These are phyloP conservation scores for Crambe crambe DNA, from an alignment of 37 sponge, comb jelly and placozoan species.

Conservation along the genomic window DNA sequence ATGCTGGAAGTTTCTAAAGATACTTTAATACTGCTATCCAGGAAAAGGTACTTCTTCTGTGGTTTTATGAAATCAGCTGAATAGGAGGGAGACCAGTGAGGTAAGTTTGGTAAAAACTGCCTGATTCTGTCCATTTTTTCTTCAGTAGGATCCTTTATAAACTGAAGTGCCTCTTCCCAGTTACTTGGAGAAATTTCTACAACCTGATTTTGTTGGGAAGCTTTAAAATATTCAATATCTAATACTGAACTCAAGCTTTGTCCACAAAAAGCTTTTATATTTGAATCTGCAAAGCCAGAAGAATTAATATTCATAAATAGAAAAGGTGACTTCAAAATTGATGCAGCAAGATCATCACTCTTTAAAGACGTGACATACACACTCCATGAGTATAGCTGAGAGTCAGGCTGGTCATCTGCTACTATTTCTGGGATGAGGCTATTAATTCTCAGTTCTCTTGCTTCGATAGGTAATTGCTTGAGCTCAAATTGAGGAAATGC, in stretches of 20 bases:
- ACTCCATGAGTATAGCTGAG: not conserved
- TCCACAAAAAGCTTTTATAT: too few species aligned
- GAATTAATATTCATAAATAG: too few species aligned
- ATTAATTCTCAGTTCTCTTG: slow-evolving; percentile 9
- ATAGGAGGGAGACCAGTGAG: not conserved
- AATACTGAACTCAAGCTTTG: not conserved
- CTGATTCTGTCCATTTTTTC: not conserved
- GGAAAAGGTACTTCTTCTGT: too few species aligned
- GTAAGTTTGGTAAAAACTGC: not conserved
- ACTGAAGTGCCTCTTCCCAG: not conserved
- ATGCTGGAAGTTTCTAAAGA: slow-evolving; percentile 3
- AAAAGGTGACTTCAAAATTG: not conserved
- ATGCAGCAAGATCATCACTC: not conserved
- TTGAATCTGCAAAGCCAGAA: too few species aligned
- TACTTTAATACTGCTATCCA: not conserved
- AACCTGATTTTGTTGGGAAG: not conserved
- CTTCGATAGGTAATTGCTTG: not conserved
- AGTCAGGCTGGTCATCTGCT: too few species aligned
- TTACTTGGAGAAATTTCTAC: not conserved
- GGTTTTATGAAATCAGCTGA: not conserved
- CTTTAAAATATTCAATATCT: not conserved
- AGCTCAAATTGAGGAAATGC: slow-evolving; percentile 7
- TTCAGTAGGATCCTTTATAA: not conserved
- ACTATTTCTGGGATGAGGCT: too few species aligned
- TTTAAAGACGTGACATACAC: not conserved